A percentile compares a stretch with the other conserved stretches of the same genome.
These are phyloP conservation scores for Sesia apiformis DNA, from an alignment of 2,888 invertebrate species.

Conservation along the genomic window DNA sequence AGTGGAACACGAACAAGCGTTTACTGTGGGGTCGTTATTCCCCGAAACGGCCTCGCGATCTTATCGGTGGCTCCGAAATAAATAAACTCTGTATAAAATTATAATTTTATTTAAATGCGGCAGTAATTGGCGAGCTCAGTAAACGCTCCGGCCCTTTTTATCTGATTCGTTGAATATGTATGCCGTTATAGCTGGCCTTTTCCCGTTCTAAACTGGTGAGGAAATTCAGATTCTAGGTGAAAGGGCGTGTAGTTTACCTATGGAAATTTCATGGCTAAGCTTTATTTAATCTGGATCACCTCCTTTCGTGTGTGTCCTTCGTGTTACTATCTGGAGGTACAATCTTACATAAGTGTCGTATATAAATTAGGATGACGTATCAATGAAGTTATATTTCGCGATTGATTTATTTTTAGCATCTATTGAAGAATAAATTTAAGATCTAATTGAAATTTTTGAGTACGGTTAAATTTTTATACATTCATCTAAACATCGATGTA, in stretches of 20 bases:
- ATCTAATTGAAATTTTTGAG: too few relatives aligned
- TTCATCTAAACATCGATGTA: too few relatives aligned
- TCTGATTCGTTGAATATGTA: constrained; percentile 13
- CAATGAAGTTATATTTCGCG: too few relatives aligned
- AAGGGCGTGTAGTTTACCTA: background rate
- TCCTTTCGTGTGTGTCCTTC: background rate
- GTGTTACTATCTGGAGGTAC: too few relatives aligned
- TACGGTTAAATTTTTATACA: too few relatives aligned
- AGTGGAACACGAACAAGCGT: constrained; percentile 1
- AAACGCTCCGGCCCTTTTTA: constrained; percentile 18
- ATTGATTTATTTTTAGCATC: too few relatives aligned
- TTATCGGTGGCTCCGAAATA: constrained; percentile 24
- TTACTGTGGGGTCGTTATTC: constrained; percentile 3
- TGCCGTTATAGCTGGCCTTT: background rate
- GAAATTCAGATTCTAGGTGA: background rate
- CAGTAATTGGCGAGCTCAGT: constrained; percentile 30
- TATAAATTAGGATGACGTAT: too few relatives aligned
- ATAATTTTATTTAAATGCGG: constrained; percentile 34
- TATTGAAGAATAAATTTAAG: too few relatives aligned
- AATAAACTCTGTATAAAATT: constrained; percentile 33
- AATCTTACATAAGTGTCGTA: too few relatives aligned
- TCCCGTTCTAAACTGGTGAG: background rate
- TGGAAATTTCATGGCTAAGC: background rate
- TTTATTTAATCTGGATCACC: background rate
- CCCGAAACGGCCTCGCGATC: constrained; percentile 13